These are phyloP conservation scores for Leptinotarsa haldemani DNA, from an alignment of 2,888 invertebrate species.

Conservation along the genomic window DNA sequence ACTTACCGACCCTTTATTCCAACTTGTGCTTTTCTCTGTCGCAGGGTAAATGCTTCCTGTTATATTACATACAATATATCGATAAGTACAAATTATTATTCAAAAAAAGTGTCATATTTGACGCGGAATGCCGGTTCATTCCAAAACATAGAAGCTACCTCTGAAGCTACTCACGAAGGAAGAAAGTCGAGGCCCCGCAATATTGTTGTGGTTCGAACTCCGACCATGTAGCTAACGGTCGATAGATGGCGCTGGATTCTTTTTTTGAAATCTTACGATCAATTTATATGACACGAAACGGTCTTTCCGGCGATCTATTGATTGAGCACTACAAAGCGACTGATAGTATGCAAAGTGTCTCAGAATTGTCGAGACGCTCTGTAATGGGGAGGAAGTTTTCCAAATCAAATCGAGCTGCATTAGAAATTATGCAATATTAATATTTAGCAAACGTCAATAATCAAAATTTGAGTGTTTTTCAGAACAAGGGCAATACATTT, in stretches of 20 bases:
- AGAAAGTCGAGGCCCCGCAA: not conserved
- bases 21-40: slow-evolving; percentile 21
- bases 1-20: slow-evolving; percentile 26
- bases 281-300: not conserved
- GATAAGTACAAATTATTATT: slow-evolving; percentile 62
- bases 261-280: not conserved
- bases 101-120: slow-evolving; percentile 54
- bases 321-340: not conserved
- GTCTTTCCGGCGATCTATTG: not conserved
- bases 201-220: not conserved
- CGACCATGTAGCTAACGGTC: not conserved
- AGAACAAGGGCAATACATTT: slow-evolving; percentile 47
- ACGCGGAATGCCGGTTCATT: slow-evolving; percentile 59
- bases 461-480: slow-evolving; percentile 47
- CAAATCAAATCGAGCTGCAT: slow-evolving; percentile 43
- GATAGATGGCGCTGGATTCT: slow-evolving; percentile 1
- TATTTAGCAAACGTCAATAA: slow-evolving; percentile 44
- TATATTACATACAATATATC: slow-evolving; percentile 62
- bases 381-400: slow-evolving; percentile 33
- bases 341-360: slow-evolving; percentile 1
- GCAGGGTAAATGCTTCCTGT: slow-evolving; percentile 65
- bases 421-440: slow-evolving; percentile 46
- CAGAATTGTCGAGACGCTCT: slow-evolving; percentile 2
- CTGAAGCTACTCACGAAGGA: slow-evolving; percentile 51
- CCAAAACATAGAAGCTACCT: slow-evolving; percentile 49